These are phyloP conservation scores for Apaloderma vittatum DNA, from an alignment of 2,113 vertebrate species.

Conservation along the genomic window DNA sequence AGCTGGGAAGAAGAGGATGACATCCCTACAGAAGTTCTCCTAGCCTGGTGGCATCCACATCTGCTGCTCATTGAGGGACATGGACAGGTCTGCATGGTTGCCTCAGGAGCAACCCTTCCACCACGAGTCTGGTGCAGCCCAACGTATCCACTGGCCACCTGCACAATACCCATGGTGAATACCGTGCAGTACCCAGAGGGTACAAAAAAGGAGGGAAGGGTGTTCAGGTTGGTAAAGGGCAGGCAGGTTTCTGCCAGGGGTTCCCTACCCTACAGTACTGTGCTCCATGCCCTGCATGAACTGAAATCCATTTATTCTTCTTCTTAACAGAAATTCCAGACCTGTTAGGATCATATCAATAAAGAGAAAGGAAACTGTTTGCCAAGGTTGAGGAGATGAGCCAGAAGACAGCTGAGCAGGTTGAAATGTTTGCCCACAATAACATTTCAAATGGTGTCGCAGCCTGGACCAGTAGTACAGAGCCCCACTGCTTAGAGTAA, in stretches of 20 bases:
- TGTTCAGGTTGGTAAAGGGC: background rate
- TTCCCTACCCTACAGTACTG: background rate
- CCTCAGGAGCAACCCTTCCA: background rate
- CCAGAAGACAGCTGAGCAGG: background rate
- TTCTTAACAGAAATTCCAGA: background rate
- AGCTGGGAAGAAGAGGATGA: background rate
- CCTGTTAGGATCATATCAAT: background rate
- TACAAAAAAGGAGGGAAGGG: background rate
- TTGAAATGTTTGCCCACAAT: constrained; percentile 5
- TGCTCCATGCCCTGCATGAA: accelerated
- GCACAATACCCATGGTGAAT: background rate
- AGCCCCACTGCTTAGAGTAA: background rate
- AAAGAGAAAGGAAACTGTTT: background rate
- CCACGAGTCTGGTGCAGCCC: background rate
- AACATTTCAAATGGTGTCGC: background rate
- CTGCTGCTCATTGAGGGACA: background rate
- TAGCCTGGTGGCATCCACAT: background rate
- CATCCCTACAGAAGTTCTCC: background rate
- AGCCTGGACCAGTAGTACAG: background rate
- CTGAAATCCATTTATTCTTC: background rate
- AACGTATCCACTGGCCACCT: background rate
- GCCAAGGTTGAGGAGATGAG: background rate
- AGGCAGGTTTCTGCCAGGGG: background rate
- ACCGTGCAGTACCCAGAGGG: background rate
- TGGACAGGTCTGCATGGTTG: background rate